These are phyloP conservation scores for Toxotes chatareus DNA, from an alignment of 2,113 vertebrate genomes.

Conservation along the genomic window DNA sequence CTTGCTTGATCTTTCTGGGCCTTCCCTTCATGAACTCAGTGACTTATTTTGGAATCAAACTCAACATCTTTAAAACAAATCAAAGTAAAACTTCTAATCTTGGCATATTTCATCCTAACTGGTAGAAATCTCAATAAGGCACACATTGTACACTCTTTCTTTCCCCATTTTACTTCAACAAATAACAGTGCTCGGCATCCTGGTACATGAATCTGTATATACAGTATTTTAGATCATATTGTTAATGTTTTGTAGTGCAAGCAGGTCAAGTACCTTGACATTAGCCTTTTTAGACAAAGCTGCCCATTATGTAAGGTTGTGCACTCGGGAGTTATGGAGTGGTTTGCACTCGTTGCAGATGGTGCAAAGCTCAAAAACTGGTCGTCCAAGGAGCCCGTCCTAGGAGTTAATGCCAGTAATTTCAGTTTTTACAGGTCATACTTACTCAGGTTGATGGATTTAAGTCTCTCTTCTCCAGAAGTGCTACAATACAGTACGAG, in stretches of 20 bases:
- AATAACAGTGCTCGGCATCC: slow-evolving; percentile 18
- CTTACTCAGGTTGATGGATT: slow-evolving; percentile 23
- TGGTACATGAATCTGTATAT: slow-evolving; percentile 20
- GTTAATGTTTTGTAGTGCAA: slow-evolving; percentile 51
- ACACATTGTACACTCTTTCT: slow-evolving; percentile 53
- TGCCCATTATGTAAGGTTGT: slow-evolving; percentile 47
- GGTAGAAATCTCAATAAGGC: slow-evolving; percentile 77
- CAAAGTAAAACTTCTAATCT: slow-evolving; percentile 33
- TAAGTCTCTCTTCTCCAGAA: slow-evolving; percentile 25
- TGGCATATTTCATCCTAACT: slow-evolving; percentile 44
- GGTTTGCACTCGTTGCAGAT: slow-evolving; percentile 53
- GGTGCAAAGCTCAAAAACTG: slow-evolving; percentile 59
- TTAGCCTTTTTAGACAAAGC: slow-evolving; percentile 56
- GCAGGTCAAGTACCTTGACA: slow-evolving; percentile 41
- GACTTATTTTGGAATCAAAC: slow-evolving; percentile 15
- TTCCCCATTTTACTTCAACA: slow-evolving; percentile 7
- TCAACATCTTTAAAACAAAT: slow-evolving; percentile 25
- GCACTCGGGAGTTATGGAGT: slow-evolving; percentile 46
- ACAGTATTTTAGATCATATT: slow-evolving; percentile 51
- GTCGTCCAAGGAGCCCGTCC: slow-evolving; percentile 7
- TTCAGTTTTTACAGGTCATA: slow-evolving; percentile 11
- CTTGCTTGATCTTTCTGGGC: neutral
- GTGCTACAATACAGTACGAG: slow-evolving; percentile 9
- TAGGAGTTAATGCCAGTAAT: neutral
- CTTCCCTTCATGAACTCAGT: slow-evolving; percentile 9